A percentile compares a stretch with the other conserved stretches of the same genome.
Evolutionary conservation across 2,888 invertebrate species (phyloP).

Genomic region (Apamea anceps): DNA sequence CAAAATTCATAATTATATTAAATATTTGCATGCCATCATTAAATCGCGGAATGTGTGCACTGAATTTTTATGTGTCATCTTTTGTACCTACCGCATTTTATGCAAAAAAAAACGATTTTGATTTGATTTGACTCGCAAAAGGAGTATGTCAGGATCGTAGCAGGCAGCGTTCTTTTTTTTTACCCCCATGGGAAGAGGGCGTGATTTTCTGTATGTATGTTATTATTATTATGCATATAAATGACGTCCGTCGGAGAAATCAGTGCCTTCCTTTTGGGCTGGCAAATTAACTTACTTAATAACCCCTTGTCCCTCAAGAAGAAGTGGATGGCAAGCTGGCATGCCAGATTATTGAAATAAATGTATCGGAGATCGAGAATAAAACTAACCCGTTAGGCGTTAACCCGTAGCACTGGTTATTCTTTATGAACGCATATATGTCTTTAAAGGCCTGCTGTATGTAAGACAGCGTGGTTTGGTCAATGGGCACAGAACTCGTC

Average conservation of each 20-base stretch:
- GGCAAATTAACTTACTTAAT: neutral
- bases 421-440: conserved; percentile 86
- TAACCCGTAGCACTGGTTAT: conserved; percentile 87
- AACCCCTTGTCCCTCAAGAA: neutral
- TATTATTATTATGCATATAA: neutral
- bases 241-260: neutral
- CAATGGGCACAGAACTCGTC: conserved; percentile 84
- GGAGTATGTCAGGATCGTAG: neutral
- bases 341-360: neutral
- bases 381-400: conserved; percentile 52
- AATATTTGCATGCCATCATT: too few relatives aligned
- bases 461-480: conserved; percentile 86
- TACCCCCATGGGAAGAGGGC: neutral
- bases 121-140: neutral
- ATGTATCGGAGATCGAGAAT: neutral
- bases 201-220: neutral
- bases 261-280: neutral
- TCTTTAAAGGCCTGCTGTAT: conserved; percentile 88
- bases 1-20: too few relatives aligned
- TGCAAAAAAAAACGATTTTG: too few relatives aligned
- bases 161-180: neutral
- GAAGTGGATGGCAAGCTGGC: neutral
- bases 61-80: too few relatives aligned
- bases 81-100: too few relatives aligned
- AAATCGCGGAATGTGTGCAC: too few relatives aligned